Base-by-base conservation (phyloP, 2,888 invertebrate genomes). In the Sylvicola fuscatus region DNA sequence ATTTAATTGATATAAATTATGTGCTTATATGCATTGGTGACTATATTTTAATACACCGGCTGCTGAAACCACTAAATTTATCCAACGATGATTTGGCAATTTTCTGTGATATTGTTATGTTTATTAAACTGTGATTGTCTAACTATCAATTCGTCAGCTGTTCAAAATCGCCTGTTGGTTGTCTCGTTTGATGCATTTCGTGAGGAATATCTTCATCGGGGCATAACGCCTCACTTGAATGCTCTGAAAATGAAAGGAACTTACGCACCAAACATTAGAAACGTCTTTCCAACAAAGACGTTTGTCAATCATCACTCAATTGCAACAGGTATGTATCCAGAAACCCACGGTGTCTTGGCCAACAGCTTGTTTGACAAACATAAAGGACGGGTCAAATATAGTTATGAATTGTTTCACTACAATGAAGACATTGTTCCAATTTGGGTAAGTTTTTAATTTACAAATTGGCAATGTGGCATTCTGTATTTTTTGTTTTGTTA, bases 241-340 rank as follows among this genome's bases (percentile, higher is more conserved):
- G 51, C 53, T 36, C 46, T 80, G 30, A 64, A 64, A 29, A 46
- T 52, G 11, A 48, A 61, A 38, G 74, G 77, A 4, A 65, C 68
- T 3, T 58, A 62, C 41, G 58, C 70, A 0, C 65, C 67, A 39
- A 65, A 66, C 45, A 62, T 75, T 58, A 54, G 56, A 32, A 71
- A 70, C 46, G 64, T 70, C 29, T 75, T 73, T 48, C 65, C 70
- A 1, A 78, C 79, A 1, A 74, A 74, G 55, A 81, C 80, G 2
- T 73, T 73, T 47, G 73, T 78, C 1, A 80, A 80, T 56, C 80
- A 80, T 54, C 72, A 72, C 46, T 65, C 73, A 1, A 70, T 80
- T 37, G 72, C 70, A 0, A 81, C 74, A 17, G 78, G 78, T 7
- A 51, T 74, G 34, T 73, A 70, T 47, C 62, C 70, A 1, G 76